Evolutionary conservation across 2,113 vertebrate genomes (phyloP).

Genomic region (Mastomys coucha): DNA sequence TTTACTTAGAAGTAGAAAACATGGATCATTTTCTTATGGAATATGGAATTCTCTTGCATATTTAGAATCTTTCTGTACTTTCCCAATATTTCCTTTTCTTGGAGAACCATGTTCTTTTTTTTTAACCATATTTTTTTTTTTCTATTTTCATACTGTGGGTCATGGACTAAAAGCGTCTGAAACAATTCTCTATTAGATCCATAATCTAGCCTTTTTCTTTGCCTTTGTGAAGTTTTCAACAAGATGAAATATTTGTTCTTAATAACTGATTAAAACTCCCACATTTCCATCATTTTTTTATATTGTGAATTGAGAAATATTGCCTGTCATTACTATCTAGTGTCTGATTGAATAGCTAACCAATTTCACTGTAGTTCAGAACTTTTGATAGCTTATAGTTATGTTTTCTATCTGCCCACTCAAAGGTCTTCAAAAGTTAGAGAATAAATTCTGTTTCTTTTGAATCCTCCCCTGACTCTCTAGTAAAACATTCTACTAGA

Average conservation of each 20-base stretch:
- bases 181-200: background rate
- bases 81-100: background rate
- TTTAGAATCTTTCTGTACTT: background rate
- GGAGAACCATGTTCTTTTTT: background rate
- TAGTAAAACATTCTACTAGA: slow-evolving; percentile 29
- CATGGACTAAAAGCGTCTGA: background rate
- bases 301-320: background rate
- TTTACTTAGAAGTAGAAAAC: background rate
- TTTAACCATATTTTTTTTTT: background rate
- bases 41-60: background rate
- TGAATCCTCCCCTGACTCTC: slow-evolving; percentile 30
- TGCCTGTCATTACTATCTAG: background rate
- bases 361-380: background rate
- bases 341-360: background rate
- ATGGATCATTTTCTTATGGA: background rate
- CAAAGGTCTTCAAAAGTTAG: slow-evolving; percentile 46
- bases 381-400: slow-evolving; percentile 1
- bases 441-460: slow-evolving; percentile 20
- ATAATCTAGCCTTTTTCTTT: background rate
- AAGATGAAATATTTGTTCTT: background rate
- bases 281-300: background rate
- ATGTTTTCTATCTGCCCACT: background rate
- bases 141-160: background rate
- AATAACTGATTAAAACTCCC: background rate
- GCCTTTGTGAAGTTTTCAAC: background rate